Evolutionary conservation across 1,140 invertebrate species (phyloP), one percentile per base, ranked within the genome.

Genomic region (Cecropterus lyciades): DNA sequence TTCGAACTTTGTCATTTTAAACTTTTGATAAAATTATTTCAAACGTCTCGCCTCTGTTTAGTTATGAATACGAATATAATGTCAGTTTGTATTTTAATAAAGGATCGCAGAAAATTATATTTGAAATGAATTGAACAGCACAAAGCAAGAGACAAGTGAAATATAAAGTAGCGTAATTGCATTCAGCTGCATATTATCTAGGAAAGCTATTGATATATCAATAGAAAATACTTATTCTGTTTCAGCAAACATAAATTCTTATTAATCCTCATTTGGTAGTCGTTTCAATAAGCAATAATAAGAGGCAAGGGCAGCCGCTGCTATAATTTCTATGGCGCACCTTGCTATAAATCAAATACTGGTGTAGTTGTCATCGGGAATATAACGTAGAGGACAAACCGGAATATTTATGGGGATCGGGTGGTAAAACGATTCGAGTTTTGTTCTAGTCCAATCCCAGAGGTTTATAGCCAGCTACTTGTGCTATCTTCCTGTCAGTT

Each of bases 1-100:
- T 85, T 79, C 70, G 63, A 87, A 87, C 82, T 90, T 86, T 84
- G 79, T 80, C 81, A 78, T 85, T 85, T 85, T 76, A 80, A 84
- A 87, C 72, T 82, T 64, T 48, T 69, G 52, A 53, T 77, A 70
- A 75, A 66, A 66, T 62, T 49, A 59, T 70, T 60, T 65, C 63
- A 79, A 53, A 15, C 52, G 52, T 42, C 33, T 37, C 15, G 37
- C 7, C 16, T 37, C 11, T 40, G 16, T 17, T 17, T 10, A 40
- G 11, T 42, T 55, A 42, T 55, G 33, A 55, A 55, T 55, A 33
- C 11, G 20, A 53, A 40, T 53, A 11, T 11, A 53, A 53, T 33
- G 63, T 66, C 63, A 24, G 53, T 60, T 59, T 43, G 16, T 45
- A 46, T 43, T n/a, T 45, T 30, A 45, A 13, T 55, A n/a, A 55